Conservation (phyloP, 2,797 vertebrate species). For the Paguma larvata region DNA sequence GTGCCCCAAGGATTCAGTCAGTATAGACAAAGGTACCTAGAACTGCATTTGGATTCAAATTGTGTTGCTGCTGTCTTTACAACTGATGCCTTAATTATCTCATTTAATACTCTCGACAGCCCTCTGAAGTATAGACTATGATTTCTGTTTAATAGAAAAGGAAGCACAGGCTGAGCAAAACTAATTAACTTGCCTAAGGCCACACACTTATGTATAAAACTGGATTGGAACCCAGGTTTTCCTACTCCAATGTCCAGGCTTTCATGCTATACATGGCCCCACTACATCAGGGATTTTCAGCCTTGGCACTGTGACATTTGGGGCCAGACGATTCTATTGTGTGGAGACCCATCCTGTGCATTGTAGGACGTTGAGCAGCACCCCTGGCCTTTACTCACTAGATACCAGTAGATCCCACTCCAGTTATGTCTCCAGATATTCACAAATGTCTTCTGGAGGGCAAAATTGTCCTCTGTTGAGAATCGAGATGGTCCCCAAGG, state of each 20-base stretch:
- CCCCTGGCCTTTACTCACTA: not conserved
- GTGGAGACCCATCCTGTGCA: no score
- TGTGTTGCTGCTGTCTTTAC: not conserved
- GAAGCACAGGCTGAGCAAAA: not conserved
- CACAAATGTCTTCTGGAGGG: not conserved
- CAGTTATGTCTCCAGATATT: not conserved
- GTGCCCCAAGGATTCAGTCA: not conserved
- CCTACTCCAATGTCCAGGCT: not conserved
- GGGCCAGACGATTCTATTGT: not conserved
- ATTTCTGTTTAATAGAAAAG: not conserved
- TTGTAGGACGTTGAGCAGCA: not conserved
- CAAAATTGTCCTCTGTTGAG: not conserved
- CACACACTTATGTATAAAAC: not conserved
- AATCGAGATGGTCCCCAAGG: not conserved
- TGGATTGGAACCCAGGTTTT: not conserved
- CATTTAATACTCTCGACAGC: not conserved
- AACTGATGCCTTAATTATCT: not conserved
- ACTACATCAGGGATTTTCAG: not conserved
- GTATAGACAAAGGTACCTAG: not conserved
- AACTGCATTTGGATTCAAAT: not conserved
- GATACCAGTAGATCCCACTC: not conserved
- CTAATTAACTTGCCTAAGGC: not conserved
- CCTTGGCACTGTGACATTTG: not conserved
- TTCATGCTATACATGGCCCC: not conserved
- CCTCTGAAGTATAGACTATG: not conserved